Evolutionary conservation across 92 coral and sea anemone species (phyloP), one percentile per base, ranked within the genome.

Genomic region (Siderastrea siderea): DNA sequence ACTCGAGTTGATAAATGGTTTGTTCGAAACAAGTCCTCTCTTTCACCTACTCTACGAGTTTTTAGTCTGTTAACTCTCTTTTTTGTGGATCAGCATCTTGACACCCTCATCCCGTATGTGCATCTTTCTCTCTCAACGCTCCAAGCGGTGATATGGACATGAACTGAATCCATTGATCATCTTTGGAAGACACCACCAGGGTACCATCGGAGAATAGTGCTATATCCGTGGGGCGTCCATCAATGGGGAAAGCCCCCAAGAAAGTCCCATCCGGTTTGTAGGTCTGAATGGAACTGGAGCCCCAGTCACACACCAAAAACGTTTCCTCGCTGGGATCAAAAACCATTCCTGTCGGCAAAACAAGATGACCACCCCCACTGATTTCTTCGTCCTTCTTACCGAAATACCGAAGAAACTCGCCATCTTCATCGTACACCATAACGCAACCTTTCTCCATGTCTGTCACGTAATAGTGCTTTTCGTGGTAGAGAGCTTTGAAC

Each of bases 361-460:
- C 92, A 14, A 95, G 86, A 53, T 91, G 93, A 14, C 96, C 93
- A 16, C 89, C 58, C 48, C 90, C 88, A 17, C 57, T 82, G 43
- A 65, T 57, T 77, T 77, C 83, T 4, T 75, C 84, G 4, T 93
- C 91, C 52, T 86, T 93, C 52, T 87, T 50, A 50, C 98, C 98
- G 69, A 95, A 93, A 79, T 93, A 90, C n/a, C 96, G 87, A 76
- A 89, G 83, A 63, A 91, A 95, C 15, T 75, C 52, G 9, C 98
- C 98, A 44, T 88, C 77, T 44, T 81, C 69, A 67, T 89, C 85
- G 79, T 91, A 95, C 65, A 95, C 98, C 92, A 95, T 78, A 14
- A 95, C 90, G 46, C 96, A 93, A 15, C 98, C 98, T 83, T 91
- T 95, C 75, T 95, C 98, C 98, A 95, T 95, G 78, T 95, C 98